phyloP scores from a whole-genome alignment of 1,140 invertebrate species.

The Octopus sinensis region DNA sequence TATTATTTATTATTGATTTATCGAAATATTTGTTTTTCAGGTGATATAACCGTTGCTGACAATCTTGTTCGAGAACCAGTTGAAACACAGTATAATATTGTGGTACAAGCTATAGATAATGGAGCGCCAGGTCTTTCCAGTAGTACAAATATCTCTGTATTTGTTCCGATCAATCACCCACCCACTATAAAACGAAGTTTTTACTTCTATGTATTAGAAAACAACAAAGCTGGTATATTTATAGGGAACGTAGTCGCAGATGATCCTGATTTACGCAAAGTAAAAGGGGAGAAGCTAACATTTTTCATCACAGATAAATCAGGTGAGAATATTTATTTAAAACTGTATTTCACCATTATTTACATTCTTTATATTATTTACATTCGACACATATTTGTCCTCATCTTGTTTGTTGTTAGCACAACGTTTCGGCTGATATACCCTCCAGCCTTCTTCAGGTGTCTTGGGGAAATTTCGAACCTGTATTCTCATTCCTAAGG shows the following conservation, averaged over 20 bases:
- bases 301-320: not conserved
- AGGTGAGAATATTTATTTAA: not conserved
- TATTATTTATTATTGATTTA: not conserved
- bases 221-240: not conserved
- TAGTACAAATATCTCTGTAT: conserved; percentile 6
- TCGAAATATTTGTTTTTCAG: not conserved
- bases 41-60: conserved; percentile 15
- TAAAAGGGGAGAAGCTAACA: not conserved
- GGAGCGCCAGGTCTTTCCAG: conserved; percentile 6
- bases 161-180: conserved; percentile 17
- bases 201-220: conserved; percentile 1
- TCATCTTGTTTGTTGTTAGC: too few species aligned
- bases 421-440: too few species aligned
- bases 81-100: conserved; percentile 7
- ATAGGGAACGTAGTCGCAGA: conserved; percentile 14
- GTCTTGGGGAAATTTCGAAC: too few species aligned
- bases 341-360: not conserved
- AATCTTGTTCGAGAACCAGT: conserved; percentile 8
- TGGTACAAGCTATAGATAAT: conserved; percentile 17
- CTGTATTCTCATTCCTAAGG: too few species aligned
- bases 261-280: not conserved
- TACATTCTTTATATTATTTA: too few species aligned
- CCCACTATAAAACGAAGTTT: not conserved
- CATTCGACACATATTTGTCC: too few species aligned
- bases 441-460: too few species aligned